phyloP scores from a whole-genome alignment of 1,140 invertebrate genomes.

The Adelges cooleyi region DNA sequence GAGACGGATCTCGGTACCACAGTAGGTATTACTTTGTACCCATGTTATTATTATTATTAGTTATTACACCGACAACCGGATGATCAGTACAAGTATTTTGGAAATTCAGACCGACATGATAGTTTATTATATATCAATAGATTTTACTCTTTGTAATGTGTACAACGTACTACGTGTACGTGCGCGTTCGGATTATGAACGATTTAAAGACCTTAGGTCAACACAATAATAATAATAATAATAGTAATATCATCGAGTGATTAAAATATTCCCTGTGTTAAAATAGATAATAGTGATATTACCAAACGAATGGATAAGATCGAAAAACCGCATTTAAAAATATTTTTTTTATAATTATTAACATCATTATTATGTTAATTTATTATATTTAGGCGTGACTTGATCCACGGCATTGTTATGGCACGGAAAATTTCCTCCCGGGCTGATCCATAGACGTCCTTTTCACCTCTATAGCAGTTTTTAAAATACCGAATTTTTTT shows the following conservation, averaged over 20 bases:
- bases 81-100: no score
- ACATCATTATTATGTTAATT: slow-evolving; percentile 18
- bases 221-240: slow-evolving; percentile 1
- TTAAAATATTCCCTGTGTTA: slow-evolving; percentile 22
- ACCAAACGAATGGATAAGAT: slow-evolving; percentile 3
- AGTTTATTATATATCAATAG: no score
- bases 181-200: neutral
- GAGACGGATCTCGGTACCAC: no score
- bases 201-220: slow-evolving; percentile 19
- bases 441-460: no score
- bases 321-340: slow-evolving; percentile 6
- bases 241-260: slow-evolving; percentile 14
- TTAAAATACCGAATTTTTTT: no score
- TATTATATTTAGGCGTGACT: slow-evolving; percentile 16
- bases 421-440: no score
- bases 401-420: neutral
- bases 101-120: no score
- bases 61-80: no score
- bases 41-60: no score
- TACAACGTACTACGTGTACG: neutral
- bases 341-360: neutral
- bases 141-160: no score
- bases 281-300: neutral
- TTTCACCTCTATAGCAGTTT: no score
- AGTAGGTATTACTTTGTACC: no score